A percentile compares a stretch with the other conserved stretches of the same genome.
Conservation (phyloP, 2,797 vertebrate genomes). For the Trachops cirrhosus region DNA sequence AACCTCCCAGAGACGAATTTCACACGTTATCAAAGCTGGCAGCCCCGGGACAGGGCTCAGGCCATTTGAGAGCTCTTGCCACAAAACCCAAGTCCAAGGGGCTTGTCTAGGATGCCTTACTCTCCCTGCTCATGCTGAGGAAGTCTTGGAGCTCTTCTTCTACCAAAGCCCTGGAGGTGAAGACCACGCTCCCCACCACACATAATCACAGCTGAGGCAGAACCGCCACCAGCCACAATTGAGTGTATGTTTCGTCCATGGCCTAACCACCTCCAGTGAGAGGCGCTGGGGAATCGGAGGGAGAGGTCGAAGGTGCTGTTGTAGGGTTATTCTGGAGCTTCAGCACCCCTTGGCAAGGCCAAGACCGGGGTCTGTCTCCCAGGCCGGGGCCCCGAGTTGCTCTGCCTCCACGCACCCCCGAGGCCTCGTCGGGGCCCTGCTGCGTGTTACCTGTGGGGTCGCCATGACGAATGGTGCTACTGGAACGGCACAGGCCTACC, state of each 20-base stretch:
- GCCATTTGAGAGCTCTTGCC: background rate
- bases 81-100: background rate
- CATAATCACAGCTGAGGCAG: background rate
- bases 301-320: background rate
- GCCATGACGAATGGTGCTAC: conserved; percentile 4
- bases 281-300: background rate
- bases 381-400: background rate
- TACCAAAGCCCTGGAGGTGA: background rate
- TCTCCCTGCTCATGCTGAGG: background rate
- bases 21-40: background rate
- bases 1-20: background rate
- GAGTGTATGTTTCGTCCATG: background rate
- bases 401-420: background rate
- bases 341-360: background rate
- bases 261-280: background rate
- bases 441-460: background rate
- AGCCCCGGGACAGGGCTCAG: background rate
- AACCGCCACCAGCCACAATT: background rate
- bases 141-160: background rate
- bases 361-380: background rate
- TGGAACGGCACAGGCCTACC: conserved; percentile 14
- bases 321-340: background rate
- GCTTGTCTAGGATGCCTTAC: background rate
- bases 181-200: background rate
- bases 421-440: background rate